These are phyloP conservation scores for Indicator maculatus DNA, from an alignment of 2,113 vertebrate species.

Conservation along the genomic window DNA sequence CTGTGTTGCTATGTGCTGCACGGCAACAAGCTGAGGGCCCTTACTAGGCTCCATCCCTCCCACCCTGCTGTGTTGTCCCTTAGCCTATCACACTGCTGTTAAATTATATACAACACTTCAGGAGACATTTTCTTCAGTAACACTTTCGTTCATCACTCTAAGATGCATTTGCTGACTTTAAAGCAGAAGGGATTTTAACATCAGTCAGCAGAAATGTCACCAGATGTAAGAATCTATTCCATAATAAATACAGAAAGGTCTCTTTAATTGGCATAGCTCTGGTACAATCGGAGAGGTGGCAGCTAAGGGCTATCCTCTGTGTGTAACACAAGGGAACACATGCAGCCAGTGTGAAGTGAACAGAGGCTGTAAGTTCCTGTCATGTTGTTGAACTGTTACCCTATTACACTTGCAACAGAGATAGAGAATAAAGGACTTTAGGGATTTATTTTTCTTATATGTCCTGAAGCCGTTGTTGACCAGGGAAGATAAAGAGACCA, in stretches of 20 bases:
- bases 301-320: slow-evolving; percentile 15
- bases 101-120: background rate
- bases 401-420: background rate
- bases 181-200: slow-evolving; percentile 8
- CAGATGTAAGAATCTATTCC: background rate
- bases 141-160: slow-evolving; percentile 4
- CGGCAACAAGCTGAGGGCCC: no score
- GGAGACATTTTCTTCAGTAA: background rate
- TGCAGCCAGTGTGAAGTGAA: background rate
- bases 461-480: background rate
- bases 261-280: slow-evolving; percentile 30
- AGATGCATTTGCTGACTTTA: slow-evolving; percentile 4
- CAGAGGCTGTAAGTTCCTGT: background rate
- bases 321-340: background rate
- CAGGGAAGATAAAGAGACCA: background rate
- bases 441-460: background rate
- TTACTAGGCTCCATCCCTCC: no score
- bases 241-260: slow-evolving; percentile 2
- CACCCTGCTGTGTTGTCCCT: no score
- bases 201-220: slow-evolving; percentile 36
- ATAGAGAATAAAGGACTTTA: background rate
- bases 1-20: no score
- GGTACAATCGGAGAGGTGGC: background rate
- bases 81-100: no score
- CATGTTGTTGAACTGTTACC: background rate